A percentile compares a stretch with the other conserved stretches of the same genome.
Conservation (phyloP, 2,113 vertebrate species). For the Chloroceryle aenea region DNA sequence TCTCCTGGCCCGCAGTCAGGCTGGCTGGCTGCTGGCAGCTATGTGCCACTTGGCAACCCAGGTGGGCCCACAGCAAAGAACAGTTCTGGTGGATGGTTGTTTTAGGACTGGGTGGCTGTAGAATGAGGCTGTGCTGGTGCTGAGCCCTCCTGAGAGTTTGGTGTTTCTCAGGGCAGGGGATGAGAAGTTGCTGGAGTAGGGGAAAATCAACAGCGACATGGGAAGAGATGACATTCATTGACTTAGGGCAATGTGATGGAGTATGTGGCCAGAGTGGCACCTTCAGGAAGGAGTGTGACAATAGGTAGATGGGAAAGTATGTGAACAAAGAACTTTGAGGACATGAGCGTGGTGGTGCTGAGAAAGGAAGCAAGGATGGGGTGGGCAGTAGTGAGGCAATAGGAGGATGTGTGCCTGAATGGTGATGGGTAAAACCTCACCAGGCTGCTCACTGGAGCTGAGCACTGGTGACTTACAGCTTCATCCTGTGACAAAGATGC, state of each 20-base stretch:
- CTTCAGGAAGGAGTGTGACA: background rate
- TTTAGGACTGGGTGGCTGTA: background rate
- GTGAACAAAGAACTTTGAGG: background rate
- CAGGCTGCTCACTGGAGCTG: background rate
- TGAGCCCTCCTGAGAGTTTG: background rate
- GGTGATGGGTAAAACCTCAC: fast-evolving
- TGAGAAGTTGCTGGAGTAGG: background rate
- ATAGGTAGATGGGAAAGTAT: background rate
- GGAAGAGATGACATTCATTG: background rate
- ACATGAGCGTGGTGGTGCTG: background rate
- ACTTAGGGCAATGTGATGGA: fast-evolving
- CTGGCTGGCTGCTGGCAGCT: background rate
- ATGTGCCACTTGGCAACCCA: background rate
- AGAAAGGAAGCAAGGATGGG: background rate
- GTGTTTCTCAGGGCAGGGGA: background rate
- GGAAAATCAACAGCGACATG: fast-evolving
- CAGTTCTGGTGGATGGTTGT: fast-evolving
- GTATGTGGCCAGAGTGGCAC: background rate
- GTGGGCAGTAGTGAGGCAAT: fast-evolving
- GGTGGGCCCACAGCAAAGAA: background rate
- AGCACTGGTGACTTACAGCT: background rate
- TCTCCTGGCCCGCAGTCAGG: background rate
- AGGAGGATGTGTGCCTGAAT: too few relatives aligned
- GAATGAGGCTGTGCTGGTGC: fast-evolving
- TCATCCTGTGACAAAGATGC: fast-evolving